Conservation (phyloP, 1,140 invertebrate species). For the Brachionus plicatilis region DNA sequence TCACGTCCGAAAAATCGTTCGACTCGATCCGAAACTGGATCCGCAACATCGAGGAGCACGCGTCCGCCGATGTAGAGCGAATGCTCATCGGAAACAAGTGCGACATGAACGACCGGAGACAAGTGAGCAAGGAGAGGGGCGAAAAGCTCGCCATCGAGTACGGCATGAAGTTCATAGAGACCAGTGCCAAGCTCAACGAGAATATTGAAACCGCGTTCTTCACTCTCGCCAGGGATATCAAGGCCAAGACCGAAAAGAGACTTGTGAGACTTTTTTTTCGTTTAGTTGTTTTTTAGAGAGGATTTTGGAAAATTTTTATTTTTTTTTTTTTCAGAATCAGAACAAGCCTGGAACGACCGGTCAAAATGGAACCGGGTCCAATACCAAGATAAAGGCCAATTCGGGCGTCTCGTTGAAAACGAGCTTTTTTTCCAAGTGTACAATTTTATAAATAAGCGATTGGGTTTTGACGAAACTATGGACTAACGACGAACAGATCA, state of each 20-base stretch:
- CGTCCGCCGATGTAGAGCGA: conserved; percentile 98
- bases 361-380: neutral
- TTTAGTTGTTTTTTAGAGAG: neutral
- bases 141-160: conserved; percentile 91
- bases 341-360: neutral
- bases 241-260: conserved; percentile 30
- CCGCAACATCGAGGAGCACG: conserved; percentile 96
- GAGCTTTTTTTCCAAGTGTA: conserved; percentile 23
- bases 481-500: neutral
- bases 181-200: conserved; percentile 89
- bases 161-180: conserved; percentile 96
- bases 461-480: neutral
- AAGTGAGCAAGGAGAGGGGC: conserved; percentile 80
- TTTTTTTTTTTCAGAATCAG: conserved; percentile 37
- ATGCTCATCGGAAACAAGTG: conserved; percentile 99
- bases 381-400: neutral
- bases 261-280: neutral
- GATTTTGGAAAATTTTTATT: neutral
- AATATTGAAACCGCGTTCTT: conserved; percentile 48
- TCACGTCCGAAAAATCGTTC: conserved; percentile 83
- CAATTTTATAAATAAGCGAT: conserved; percentile 17
- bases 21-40: conserved; percentile 98
- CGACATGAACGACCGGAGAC: conserved; percentile 94
- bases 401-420: neutral
- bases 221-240: conserved; percentile 63